Conservation (phyloP, 1,140 invertebrate species). For the Glossosoma conforme region DNA sequence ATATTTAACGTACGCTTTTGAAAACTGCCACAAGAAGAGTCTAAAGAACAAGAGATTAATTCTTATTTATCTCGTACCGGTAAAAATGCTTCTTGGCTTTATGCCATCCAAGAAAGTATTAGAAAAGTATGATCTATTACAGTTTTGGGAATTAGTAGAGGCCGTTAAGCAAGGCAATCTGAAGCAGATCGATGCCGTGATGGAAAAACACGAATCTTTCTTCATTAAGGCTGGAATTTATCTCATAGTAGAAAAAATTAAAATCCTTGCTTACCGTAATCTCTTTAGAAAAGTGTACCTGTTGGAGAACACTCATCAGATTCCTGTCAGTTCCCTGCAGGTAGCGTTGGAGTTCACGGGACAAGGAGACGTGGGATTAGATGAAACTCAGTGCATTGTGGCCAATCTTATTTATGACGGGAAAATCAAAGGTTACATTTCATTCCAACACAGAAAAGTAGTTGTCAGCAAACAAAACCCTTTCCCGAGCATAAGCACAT, state of each 20-base stretch:
- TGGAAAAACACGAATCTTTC: slow-evolving; percentile 82
- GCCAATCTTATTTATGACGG: slow-evolving; percentile 95
- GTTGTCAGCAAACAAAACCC: slow-evolving; percentile 97
- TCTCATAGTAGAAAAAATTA: slow-evolving; percentile 93
- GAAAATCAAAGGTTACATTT: slow-evolving; percentile 96
- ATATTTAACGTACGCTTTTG: slow-evolving; percentile 88
- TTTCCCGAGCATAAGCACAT: slow-evolving; percentile 71
- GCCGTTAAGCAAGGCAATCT: slow-evolving; percentile 89
- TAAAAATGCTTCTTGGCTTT: slow-evolving; percentile 93
- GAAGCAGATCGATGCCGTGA: slow-evolving; percentile 74
- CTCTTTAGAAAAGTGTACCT: slow-evolving; percentile 94
- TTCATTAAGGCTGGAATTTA: slow-evolving; percentile 96
- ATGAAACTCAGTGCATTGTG: slow-evolving; percentile 94
- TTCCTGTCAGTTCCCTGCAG: slow-evolving; percentile 80
- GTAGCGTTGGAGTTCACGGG: slow-evolving; percentile 74
- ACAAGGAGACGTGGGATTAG: slow-evolving; percentile 81
- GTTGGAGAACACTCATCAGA: slow-evolving; percentile 82
- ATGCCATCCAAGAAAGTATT: slow-evolving; percentile 79
- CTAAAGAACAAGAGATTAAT: slow-evolving; percentile 89
- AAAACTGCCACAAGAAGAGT: slow-evolving; percentile 78
- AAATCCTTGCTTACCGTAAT: slow-evolving; percentile 92
- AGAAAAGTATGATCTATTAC: slow-evolving; percentile 83
- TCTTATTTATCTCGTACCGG: slow-evolving; percentile 93
- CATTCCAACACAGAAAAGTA: slow-evolving; percentile 93
- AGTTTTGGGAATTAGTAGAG: slow-evolving; percentile 84